Evolutionary conservation across 2,888 invertebrate genomes (phyloP), one percentile per base, ranked within the genome.

Genomic region (Apantesis nais): DNA sequence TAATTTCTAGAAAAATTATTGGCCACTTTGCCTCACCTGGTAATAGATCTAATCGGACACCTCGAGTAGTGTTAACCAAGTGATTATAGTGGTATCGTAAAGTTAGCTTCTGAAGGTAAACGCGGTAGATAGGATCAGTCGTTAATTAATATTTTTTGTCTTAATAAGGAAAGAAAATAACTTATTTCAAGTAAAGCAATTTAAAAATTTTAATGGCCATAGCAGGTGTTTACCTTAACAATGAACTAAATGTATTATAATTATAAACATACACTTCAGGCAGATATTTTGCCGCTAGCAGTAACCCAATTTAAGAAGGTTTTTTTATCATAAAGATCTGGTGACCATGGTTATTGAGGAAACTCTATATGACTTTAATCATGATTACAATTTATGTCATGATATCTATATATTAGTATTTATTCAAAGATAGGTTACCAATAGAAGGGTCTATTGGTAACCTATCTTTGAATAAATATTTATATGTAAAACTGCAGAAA

Each of bases 281-380:
- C 16, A 62, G 9, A 41, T 41, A 41, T 29, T 41, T 62, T 62
- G 25, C 62, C 62, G 29, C 25, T 41, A 16, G 41, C 41, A 41
- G 16, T 62, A 29, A 62, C 62, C 62, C 62, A 62, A 62, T 62
- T 62, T 41, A 41, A 62, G 41, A 62, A 62, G 62, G 41, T 62
- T 41, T 41, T 62, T 29, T 9, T 39, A 5, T 41, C 25, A 29
- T 41, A 62, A 62, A 29, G 29, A 41, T 62, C 62, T 55, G 55
- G 25, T 25, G 55, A 25, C 41, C 62, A 62, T 41, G 39, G n/a
- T 39, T 62, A 25, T 62, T 25, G 25, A 62, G 62, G 25, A 25
- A 41, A 25, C 39, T 16, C 41, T 9, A 41, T 11, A n/a, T 55
- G 25, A 55, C 12, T 55, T 25, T 11, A 52, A 55, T 12, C 25